These are phyloP conservation scores for Misgurnus mizolepis DNA, from an alignment of 2,113 vertebrate species.

Conservation along the genomic window DNA sequence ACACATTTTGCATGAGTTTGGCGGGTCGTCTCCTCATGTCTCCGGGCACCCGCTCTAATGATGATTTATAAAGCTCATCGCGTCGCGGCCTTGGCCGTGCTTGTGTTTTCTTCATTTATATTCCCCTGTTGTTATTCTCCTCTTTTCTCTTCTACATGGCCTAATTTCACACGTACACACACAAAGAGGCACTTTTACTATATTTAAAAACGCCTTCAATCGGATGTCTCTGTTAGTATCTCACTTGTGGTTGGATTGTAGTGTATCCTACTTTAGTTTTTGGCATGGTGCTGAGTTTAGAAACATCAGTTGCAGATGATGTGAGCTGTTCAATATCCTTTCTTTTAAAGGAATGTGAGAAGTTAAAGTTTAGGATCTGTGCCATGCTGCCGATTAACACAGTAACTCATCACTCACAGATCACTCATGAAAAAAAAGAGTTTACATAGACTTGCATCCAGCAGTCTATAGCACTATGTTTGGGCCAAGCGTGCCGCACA, in stretches of 20 bases:
- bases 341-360: neutral
- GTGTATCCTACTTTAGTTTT: neutral
- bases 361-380: neutral
- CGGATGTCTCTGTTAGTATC: neutral
- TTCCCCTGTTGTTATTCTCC: neutral
- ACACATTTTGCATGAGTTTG: constrained; percentile 28
- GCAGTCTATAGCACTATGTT: too few species aligned
- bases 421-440: too few species aligned
- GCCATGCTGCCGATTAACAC: neutral
- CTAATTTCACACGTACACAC: constrained; percentile 36
- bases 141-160: constrained; percentile 20
- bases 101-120: constrained; percentile 31
- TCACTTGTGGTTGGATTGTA: neutral
- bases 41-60: constrained; percentile 22
- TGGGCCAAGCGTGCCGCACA: too few species aligned
- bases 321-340: neutral
- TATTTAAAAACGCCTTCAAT: neutral
- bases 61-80: constrained; percentile 37
- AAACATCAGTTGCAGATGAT: neutral
- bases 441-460: too few species aligned
- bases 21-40: constrained; percentile 11
- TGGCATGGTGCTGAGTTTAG: neutral
- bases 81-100: constrained; percentile 9
- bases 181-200: constrained; percentile 13
- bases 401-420: too few species aligned